These are phyloP conservation scores for Siniperca obscura DNA, from an alignment of 2,797 vertebrate species.

Conservation along the genomic window DNA sequence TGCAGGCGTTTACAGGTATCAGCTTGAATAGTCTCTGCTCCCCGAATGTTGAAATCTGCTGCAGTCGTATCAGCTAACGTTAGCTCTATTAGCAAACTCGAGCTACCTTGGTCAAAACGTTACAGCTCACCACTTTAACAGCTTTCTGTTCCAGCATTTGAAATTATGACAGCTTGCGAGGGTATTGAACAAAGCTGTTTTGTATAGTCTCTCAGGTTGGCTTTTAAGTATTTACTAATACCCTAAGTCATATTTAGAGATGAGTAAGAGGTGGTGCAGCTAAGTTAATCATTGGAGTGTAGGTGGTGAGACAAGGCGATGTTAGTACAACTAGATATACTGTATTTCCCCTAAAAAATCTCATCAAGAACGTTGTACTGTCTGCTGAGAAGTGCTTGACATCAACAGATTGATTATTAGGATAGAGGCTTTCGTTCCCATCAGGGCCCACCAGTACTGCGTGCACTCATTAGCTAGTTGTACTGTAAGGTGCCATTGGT, in stretches of 20 bases:
- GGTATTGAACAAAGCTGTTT: background rate
- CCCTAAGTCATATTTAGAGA: background rate
- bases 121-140: background rate
- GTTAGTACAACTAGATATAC: background rate
- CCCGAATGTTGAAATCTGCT: constrained; percentile 10
- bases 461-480: background rate
- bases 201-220: background rate
- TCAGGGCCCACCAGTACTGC: too few relatives aligned
- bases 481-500: background rate
- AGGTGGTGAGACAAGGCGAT: constrained; percentile 62
- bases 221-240: background rate
- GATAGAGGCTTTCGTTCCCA: background rate
- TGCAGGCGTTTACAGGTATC: accelerated
- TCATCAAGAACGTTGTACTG: background rate
- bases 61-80: constrained; percentile 40
- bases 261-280: constrained; percentile 13
- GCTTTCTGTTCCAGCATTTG: background rate
- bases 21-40: background rate
- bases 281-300: constrained; percentile 39
- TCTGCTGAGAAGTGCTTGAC: background rate
- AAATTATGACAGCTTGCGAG: background rate
- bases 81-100: constrained; percentile 38
- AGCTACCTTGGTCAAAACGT: constrained; percentile 8
- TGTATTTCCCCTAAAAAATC: background rate
- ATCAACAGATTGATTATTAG: background rate